Evolutionary conservation across 2,888 invertebrate genomes (phyloP).

Genomic region (Entomobrya proxima): DNA sequence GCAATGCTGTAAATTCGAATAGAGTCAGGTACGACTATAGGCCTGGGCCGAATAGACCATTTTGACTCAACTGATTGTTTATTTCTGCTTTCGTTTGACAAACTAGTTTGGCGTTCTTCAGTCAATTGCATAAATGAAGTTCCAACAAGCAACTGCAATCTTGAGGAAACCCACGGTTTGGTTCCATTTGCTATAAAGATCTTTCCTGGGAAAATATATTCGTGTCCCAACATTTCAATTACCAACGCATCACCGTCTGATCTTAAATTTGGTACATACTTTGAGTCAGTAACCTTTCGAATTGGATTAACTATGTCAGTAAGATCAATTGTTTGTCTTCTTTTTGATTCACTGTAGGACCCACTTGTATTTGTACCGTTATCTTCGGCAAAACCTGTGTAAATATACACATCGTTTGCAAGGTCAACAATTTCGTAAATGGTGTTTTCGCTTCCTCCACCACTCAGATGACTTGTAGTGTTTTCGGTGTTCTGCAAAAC

Average conservation of each 20-base stretch:
- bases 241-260: neutral
- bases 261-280: slow-evolving; percentile 29
- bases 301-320: slow-evolving; percentile 34
- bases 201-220: slow-evolving; percentile 11
- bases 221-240: neutral
- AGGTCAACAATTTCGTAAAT: slow-evolving; percentile 44
- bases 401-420: slow-evolving; percentile 40
- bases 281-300: neutral
- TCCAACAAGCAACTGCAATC: slow-evolving; percentile 16
- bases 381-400: neutral
- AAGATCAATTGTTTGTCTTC: slow-evolving; percentile 36
- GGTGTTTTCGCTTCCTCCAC: slow-evolving; percentile 22
- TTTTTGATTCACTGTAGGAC: neutral
- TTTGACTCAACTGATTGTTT: too few species aligned
- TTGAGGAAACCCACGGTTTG: neutral
- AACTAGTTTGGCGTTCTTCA: neutral
- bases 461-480: slow-evolving; percentile 31
- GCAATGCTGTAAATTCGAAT: too few species aligned
- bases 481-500: neutral
- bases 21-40: too few species aligned
- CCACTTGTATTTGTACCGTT: neutral
- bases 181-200: slow-evolving; percentile 20
- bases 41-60: too few species aligned
- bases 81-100: too few species aligned
- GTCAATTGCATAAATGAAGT: too few species aligned